Conservation (phyloP, 2,113 vertebrate species). For the Thinocorus orbignyianus region DNA sequence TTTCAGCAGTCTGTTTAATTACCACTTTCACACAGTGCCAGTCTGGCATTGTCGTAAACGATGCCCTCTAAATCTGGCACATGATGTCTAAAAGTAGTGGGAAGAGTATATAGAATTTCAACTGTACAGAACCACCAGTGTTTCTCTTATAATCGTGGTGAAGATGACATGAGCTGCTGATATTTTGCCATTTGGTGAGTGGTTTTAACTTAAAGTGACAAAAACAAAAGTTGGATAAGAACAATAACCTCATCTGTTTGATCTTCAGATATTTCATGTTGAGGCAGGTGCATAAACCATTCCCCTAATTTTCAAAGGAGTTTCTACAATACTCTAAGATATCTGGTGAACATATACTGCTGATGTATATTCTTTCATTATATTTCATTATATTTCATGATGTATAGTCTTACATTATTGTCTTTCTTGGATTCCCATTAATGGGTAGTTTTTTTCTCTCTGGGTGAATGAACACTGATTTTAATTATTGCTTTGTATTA, state of each 20-base stretch:
- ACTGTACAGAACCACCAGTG: not conserved
- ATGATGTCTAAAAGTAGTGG: not conserved
- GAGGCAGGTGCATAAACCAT: not conserved
- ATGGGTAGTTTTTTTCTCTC: not conserved
- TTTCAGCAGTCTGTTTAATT: constrained; percentile 10
- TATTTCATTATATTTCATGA: no score
- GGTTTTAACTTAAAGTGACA: not conserved
- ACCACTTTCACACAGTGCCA: not conserved
- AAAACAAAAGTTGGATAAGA: not conserved
- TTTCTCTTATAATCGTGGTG: not conserved
- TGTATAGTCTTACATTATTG: not conserved
- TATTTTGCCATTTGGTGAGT: not conserved
- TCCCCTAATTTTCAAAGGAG: not conserved
- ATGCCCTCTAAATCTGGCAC: not conserved
- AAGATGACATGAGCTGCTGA: not conserved
- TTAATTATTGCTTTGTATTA: not conserved
- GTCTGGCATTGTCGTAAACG: not conserved
- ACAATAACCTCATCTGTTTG: not conserved
- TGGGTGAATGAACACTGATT: not conserved
- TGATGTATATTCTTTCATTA: no score
- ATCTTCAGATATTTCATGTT: not conserved
- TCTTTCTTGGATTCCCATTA: not conserved
- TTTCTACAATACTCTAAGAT: not conserved
- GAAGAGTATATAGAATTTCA: not conserved
- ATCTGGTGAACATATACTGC: not conserved